phyloP scores from a whole-genome alignment of 2,113 vertebrate species.

The Pogona vitticeps region DNA sequence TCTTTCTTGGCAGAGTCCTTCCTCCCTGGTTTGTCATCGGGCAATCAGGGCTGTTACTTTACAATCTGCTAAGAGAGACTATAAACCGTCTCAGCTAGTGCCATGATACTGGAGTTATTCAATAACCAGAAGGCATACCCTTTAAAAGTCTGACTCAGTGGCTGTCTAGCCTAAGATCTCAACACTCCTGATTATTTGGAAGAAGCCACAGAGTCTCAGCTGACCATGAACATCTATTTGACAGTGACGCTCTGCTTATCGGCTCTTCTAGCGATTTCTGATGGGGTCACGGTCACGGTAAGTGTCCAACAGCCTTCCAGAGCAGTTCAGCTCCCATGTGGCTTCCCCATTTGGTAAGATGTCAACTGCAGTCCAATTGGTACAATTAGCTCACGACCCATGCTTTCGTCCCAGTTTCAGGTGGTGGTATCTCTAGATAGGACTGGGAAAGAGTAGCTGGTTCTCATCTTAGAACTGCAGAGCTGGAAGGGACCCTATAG shows the following conservation, averaged over 20 bases:
- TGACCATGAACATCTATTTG: neutral
- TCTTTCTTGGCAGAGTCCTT: neutral
- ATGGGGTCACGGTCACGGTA: conserved; percentile 22
- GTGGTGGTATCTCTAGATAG: neutral
- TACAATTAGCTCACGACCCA: neutral
- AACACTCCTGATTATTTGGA: neutral
- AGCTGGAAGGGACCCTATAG: too few relatives aligned
- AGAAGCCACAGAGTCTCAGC: neutral
- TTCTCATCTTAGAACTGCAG: too few relatives aligned
- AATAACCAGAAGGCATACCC: neutral
- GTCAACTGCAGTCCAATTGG: neutral
- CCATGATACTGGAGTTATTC: neutral
- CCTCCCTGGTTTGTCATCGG: too few relatives aligned
- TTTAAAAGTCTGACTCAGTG: neutral
- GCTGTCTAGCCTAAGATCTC: neutral
- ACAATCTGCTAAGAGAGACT: neutral
- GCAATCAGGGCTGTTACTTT: neutral
- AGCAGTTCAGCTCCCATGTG: accelerated
- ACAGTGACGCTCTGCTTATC: neutral
- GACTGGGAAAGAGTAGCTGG: neutral
- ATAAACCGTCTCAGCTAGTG: neutral
- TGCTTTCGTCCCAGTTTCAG: neutral
- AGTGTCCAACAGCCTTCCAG: neutral
- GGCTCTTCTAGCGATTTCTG: neutral
- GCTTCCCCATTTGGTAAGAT: too few relatives aligned